These are phyloP conservation scores for Aythya fuligula DNA, from an alignment of 2,797 vertebrate genomes.

Conservation along the genomic window DNA sequence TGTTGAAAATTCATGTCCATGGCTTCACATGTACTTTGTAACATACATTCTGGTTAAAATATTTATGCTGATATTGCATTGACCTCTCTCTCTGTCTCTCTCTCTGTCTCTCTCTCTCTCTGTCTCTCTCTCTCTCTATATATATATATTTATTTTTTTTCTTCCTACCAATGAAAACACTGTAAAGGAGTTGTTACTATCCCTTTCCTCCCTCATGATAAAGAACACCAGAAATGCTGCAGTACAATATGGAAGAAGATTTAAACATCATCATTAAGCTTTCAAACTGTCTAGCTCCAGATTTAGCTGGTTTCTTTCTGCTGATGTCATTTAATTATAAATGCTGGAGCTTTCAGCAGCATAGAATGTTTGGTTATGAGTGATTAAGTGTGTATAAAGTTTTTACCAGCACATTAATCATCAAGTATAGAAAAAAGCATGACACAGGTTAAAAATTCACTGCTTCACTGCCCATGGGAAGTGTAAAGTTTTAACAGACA, in stretches of 20 bases:
- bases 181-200: background rate
- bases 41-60: background rate
- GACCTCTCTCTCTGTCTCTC: no score
- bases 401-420: constrained; percentile 78
- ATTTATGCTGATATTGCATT: background rate
- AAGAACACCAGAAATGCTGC: background rate
- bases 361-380: constrained; percentile 72
- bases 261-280: constrained; percentile 32
- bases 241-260: background rate
- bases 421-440: constrained; percentile 42
- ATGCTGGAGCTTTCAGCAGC: constrained; percentile 73
- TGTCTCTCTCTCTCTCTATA: no score
- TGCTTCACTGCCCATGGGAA: constrained; percentile 41
- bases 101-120: no score
- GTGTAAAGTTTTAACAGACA: background rate
- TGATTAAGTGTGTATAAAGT: constrained; percentile 76
- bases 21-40: background rate
- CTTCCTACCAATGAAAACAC: background rate
- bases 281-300: constrained; percentile 40
- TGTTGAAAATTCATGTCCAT: background rate
- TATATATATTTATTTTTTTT: background rate
- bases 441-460: constrained; percentile 68
- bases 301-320: constrained; percentile 40
- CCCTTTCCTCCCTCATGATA: background rate
- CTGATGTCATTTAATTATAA: constrained; percentile 74